Evolutionary conservation across 1,140 invertebrate species (phyloP).

Genomic region (Tribolium castaneum): DNA sequence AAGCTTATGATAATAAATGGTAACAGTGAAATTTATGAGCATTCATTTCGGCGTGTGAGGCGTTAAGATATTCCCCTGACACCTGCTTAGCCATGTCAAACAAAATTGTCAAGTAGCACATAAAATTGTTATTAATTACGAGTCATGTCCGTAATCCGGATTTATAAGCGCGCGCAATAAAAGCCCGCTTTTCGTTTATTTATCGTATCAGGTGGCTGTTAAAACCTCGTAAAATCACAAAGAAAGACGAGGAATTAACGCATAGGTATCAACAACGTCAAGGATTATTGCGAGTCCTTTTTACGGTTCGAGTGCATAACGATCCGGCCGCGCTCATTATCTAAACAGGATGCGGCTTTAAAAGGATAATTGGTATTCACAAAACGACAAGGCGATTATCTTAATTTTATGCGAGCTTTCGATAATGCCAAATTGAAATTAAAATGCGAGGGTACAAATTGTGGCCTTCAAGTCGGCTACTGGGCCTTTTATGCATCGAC

Average conservation of each 20-base stretch:
- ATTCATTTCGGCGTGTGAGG: slow-evolving; percentile 25
- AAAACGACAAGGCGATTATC: neutral
- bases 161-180: slow-evolving; percentile 12
- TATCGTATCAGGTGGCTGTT: slow-evolving; percentile 18
- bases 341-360: slow-evolving; percentile 1
- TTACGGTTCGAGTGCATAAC: neutral
- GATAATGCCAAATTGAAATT: slow-evolving; percentile 19
- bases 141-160: slow-evolving; percentile 34
- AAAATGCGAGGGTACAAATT: slow-evolving; percentile 18
- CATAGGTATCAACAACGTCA: neutral
- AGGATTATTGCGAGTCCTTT: neutral
- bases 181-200: neutral
- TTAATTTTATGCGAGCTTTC: slow-evolving; percentile 4
- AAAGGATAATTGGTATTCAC: neutral
- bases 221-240: slow-evolving; percentile 18
- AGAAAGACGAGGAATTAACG: neutral
- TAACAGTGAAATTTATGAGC: slow-evolving; percentile 31
- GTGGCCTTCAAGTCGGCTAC: slow-evolving; percentile 9
- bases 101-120: slow-evolving; percentile 38
- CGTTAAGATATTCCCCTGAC: slow-evolving; percentile 33
- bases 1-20: slow-evolving; percentile 37
- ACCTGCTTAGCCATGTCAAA: slow-evolving; percentile 40
- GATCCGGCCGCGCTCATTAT: slow-evolving; percentile 2
- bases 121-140: slow-evolving; percentile 34
- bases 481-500: neutral